Evolutionary conservation across 2,888 invertebrate genomes (phyloP), one percentile per base, ranked within the genome.

Genomic region (Allygus modestus): DNA sequence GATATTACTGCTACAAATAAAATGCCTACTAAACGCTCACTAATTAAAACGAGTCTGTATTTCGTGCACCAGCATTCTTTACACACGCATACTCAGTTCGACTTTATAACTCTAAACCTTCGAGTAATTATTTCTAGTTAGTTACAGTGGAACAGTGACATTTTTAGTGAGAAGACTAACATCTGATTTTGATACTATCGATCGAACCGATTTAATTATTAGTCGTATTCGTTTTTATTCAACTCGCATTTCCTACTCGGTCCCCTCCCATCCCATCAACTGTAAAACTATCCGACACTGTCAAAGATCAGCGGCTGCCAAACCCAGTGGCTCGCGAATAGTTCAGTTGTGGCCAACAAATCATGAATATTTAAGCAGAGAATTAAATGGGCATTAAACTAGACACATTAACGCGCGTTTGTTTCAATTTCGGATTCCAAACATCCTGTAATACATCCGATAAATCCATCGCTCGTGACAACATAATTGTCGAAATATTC

Each of bases 401-500:
- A 77, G 77, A 46, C 77, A 79, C 79, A 79, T 79, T 79, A 54
- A 37, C 58, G 58, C n/a, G 37, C 28, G 73, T 69, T 71, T 51
- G 73, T 84, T 84, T 84, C 84, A 73, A 82, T 84, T 81, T 84
- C 58, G 73, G 71, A 82, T 82, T 73, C 81, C 84, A 61, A 71
- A 71, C 82, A 73, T 58, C 73, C 85, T 71, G 81, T 54, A 43
- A 82, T 79, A 77, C 85, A 83, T 85, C 85, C 85, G 83, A 85
- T 85, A 85, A 83, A 83, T 83, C 83, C 81, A 83, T 83, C 51
- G 54, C n/a, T 41, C 82, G 51, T 43, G 83, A 85, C 85, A 85
- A 81, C 77, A 73, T 85, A 85, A 85, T 85, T 83, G 85, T 83
- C 79, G 79, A 79, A 85, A 85, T 85, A 85, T 85, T 85, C 85